These are phyloP conservation scores for Oryctolagus cuniculus DNA, from an alignment of 2,113 vertebrate species.

Conservation along the genomic window mOryCun1.1 NC_091440.1:129922001-129922500, in stretches of 20 bases:
- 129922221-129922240: conserved; percentile 5
- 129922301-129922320: neutral
- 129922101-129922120: neutral
- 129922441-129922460: neutral
- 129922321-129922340: neutral
- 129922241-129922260: conserved; percentile 32
- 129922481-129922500: neutral
- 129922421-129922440: neutral
- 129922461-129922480: neutral
- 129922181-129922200: neutral
- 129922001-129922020: conserved; percentile 7
- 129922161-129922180: neutral
- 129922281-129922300: conserved; percentile 27
- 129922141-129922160: neutral
- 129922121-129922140: neutral
- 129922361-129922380: neutral
- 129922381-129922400: neutral
- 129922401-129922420: conserved; percentile 17
- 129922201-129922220: conserved; percentile 6
- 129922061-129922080: neutral
- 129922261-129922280: neutral
- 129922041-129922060: neutral
- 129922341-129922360: neutral
- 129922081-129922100: neutral
- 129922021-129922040: neutral